phyloP scores from a whole-genome alignment of 64 coral and sea anemone species.

The Stylophora pistillata region DNA sequence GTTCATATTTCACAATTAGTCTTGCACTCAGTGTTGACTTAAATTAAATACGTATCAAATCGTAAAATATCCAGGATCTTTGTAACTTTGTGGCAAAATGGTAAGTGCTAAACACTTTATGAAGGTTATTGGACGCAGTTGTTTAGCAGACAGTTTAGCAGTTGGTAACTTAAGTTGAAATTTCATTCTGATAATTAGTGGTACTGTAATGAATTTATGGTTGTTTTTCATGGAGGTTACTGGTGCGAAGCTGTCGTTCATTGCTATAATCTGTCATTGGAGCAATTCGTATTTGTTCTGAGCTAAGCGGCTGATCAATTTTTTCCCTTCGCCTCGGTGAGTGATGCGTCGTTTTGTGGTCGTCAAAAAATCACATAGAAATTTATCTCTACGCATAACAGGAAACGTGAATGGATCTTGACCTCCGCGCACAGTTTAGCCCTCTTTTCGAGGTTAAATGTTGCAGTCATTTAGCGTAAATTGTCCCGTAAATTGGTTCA shows the following conservation, averaged over 20 bases:
- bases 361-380: too few relatives aligned
- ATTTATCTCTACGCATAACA: too few relatives aligned
- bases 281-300: neutral
- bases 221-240: neutral
- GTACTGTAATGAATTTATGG: conserved; percentile 4
- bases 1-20: conserved; percentile 22
- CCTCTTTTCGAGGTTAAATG: neutral
- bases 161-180: neutral
- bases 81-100: neutral
- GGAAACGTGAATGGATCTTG: neutral
- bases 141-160: too few relatives aligned
- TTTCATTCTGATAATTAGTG: neutral
- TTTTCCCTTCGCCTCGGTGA: neutral
- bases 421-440: conserved; percentile 8
- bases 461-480: neutral
- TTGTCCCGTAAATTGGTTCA: neutral
- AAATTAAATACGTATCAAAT: conserved; percentile 11
- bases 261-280: neutral
- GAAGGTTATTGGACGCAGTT: neutral
- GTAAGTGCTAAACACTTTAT: neutral
- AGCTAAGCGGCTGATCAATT: neutral
- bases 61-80: neutral
- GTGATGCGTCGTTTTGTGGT: neutral
- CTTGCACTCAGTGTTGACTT: neutral
- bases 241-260: neutral